Percentiles rank a stretch among this genome's conserved stretches.
phyloP scores from a whole-genome alignment of 1,140 invertebrate species.

The Melipona quadrifasciata region DNA sequence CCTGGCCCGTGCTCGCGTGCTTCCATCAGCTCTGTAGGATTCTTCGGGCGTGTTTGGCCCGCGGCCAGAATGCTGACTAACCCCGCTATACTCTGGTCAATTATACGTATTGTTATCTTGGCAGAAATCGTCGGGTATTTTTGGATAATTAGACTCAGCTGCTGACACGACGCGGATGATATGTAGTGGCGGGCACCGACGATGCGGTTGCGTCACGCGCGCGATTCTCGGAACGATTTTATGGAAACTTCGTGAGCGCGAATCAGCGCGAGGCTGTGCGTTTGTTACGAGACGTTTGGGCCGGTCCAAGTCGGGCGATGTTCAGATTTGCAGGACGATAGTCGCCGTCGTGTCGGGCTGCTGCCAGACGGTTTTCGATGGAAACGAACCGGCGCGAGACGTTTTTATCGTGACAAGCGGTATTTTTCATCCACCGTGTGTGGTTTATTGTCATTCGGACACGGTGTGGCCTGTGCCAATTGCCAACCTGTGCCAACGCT shows the following conservation, averaged over 20 bases:
- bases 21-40: not conserved
- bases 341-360: not conserved
- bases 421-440: not conserved
- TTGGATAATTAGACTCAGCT: slow-evolving; percentile 39
- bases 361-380: not conserved
- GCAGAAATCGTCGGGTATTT: slow-evolving; percentile 43
- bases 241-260: not conserved
- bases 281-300: too few relatives aligned
- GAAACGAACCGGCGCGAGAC: slow-evolving; percentile 5
- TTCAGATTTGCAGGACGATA: not conserved
- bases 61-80: not conserved
- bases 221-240: slow-evolving; percentile 25
- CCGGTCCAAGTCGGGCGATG: not conserved
- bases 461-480: not conserved
- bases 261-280: not conserved
- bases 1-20: too few relatives aligned
- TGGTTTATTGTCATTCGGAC: not conserved
- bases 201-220: slow-evolving; percentile 9
- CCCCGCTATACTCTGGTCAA: slow-evolving; percentile 25
- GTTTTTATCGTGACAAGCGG: not conserved
- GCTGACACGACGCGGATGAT: slow-evolving; percentile 18
- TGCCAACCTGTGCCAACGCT: not conserved
- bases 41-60: slow-evolving; percentile 10
- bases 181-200: not conserved
- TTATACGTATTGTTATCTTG: slow-evolving; percentile 54